Evolutionary conservation across 30 jellyfish, hydroid and myxozoan genomes (phyloP).

Genomic region (Aurelia sp.): DNA sequence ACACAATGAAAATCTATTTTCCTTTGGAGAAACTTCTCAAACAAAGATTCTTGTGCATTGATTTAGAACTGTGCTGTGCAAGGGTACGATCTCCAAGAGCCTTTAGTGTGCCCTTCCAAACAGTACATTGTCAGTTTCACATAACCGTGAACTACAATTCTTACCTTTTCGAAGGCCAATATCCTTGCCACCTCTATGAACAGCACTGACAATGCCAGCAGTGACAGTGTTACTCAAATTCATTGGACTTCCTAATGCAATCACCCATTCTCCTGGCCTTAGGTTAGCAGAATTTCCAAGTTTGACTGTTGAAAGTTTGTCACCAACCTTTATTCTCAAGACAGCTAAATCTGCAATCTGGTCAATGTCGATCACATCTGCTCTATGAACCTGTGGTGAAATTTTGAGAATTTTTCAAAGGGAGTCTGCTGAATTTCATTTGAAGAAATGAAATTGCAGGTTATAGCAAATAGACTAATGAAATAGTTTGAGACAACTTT

Average conservation of each 20-base stretch:
- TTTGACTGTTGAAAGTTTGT: constrained; percentile 61
- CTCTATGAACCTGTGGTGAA: constrained; percentile 51
- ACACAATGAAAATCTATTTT: no score
- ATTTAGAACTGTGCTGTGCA: no score
- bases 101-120: no score
- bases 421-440: background rate
- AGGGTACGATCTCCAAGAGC: no score
- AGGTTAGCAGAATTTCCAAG: constrained; percentile 76
- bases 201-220: constrained; percentile 83
- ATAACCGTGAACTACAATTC: no score
- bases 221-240: constrained; percentile 79
- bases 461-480: no score
- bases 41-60: no score
- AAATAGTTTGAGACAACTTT: no score
- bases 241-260: constrained; percentile 78
- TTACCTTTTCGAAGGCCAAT: constrained; percentile 76
- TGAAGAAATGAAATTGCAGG: background rate
- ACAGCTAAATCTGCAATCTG: constrained; percentile 77
- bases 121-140: no score
- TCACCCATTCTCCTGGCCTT: constrained; percentile 84
- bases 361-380: constrained; percentile 47
- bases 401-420: background rate
- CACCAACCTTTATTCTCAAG: constrained; percentile 38
- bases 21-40: no score
- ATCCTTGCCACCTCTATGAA: constrained; percentile 79